Percentiles rank a stretch among this genome's conserved stretches.
Conservation (phyloP, 2,888 invertebrate species). For the Boloria euphrosyne region DNA sequence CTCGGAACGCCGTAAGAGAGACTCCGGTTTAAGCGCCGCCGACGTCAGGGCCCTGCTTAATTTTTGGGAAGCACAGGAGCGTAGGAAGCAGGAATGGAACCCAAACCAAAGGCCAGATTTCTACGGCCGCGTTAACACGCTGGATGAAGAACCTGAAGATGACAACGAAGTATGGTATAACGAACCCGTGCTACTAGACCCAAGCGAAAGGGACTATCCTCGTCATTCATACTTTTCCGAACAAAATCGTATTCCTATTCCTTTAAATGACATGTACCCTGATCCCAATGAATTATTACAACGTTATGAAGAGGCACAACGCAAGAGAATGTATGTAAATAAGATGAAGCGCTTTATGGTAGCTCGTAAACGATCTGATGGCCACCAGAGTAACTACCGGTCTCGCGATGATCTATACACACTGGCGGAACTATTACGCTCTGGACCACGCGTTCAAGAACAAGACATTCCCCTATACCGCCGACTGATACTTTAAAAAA, state of each 20-base stretch:
- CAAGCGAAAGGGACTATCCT: constrained; percentile 68
- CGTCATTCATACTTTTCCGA: constrained; percentile 76
- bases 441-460: constrained; percentile 78
- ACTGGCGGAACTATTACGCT: constrained; percentile 81
- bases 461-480: constrained; percentile 83
- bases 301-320: constrained; percentile 73
- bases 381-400: constrained; percentile 71
- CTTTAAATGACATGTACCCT: constrained; percentile 71
- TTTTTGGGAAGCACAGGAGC: constrained; percentile 83
- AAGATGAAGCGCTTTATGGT: constrained; percentile 85
- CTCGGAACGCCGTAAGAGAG: constrained; percentile 81
- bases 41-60: constrained; percentile 83
- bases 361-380: constrained; percentile 79
- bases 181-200: constrained; percentile 78
- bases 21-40: constrained; percentile 83
- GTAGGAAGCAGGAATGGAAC: constrained; percentile 77
- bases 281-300: constrained; percentile 72
- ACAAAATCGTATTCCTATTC: constrained; percentile 70
- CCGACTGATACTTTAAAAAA: constrained; percentile 82
- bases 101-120: constrained; percentile 73
- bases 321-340: constrained; percentile 75
- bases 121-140: constrained; percentile 64
- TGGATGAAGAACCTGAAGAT: constrained; percentile 76
- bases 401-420: constrained; percentile 83
- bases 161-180: constrained; percentile 83